A percentile compares a stretch with the other conserved stretches of the same genome.
Evolutionary conservation across 2,797 vertebrate genomes (phyloP).

Genomic region (Rhinella marina): DNA sequence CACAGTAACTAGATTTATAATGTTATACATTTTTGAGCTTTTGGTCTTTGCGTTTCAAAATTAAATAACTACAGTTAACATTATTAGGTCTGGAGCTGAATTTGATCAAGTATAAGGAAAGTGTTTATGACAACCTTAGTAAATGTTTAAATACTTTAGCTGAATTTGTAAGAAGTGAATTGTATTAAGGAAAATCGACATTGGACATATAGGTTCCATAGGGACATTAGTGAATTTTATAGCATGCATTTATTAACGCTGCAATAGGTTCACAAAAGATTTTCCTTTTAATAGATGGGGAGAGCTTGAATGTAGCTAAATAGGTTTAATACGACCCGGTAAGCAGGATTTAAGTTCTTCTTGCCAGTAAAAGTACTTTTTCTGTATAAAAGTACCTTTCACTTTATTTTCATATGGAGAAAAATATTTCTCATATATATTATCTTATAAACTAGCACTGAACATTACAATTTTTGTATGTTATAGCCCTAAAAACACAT

Average conservation of each 20-base stretch:
- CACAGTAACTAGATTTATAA: conserved; percentile 85
- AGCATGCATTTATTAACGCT: conserved; percentile 59
- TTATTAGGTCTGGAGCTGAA: conserved; percentile 89
- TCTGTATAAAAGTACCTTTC: not conserved
- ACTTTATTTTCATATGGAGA: not conserved
- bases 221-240: conserved; percentile 74
- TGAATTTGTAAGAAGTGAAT: conserved; percentile 85
- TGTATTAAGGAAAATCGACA: conserved; percentile 87
- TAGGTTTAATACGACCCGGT: conserved; percentile 37
- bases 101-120: conserved; percentile 85
- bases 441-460: conserved; percentile 11
- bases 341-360: conserved; percentile 31
- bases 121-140: conserved; percentile 86
- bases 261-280: conserved; percentile 41
- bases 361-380: not conserved
- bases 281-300: conserved; percentile 49
- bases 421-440: conserved; percentile 19
- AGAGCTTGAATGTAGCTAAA: conserved; percentile 32
- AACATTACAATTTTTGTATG: conserved; percentile 25
- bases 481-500: conserved; percentile 8
- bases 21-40: conserved; percentile 87
- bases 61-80: conserved; percentile 95
- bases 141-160: conserved; percentile 93
- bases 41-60: conserved; percentile 87
- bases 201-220: conserved; percentile 78